Conservation (phyloP, 1,140 invertebrate genomes). For the Nomia melanderi region DNA sequence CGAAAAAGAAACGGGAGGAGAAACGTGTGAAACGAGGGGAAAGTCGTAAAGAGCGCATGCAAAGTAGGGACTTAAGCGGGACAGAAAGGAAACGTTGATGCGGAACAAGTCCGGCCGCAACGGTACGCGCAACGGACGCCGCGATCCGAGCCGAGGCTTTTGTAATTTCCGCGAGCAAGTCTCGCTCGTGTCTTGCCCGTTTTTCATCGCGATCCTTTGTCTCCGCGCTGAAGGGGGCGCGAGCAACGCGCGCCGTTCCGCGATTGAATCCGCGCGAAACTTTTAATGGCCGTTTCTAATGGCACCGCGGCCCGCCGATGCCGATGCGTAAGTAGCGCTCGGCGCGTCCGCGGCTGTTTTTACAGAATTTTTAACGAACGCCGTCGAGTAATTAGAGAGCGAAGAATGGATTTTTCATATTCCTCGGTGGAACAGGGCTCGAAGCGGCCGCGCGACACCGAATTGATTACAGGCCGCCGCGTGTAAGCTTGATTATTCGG, state of each 20-base stretch:
- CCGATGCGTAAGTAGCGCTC: too few relatives aligned
- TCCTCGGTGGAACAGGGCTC: background rate
- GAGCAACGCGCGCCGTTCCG: background rate
- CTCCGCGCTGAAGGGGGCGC: background rate
- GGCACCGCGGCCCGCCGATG: background rate
- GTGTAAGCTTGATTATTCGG: background rate
- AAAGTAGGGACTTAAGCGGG: too few relatives aligned
- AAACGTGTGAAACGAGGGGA: too few relatives aligned
- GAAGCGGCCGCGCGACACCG: background rate
- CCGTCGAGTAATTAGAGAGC: conserved; percentile 10
- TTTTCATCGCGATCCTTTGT: background rate
- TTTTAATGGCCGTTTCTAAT: conserved; percentile 3
- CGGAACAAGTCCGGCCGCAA: too few relatives aligned
- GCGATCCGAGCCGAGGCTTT: background rate
- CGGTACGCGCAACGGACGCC: too few relatives aligned
- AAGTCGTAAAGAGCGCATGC: too few relatives aligned
- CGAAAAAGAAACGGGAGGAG: too few relatives aligned
- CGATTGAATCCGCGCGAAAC: background rate
- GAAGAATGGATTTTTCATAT: background rate
- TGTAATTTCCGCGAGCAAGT: background rate
- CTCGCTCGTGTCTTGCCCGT: background rate
- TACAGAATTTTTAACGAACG: conserved; percentile 19
- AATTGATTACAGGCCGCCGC: background rate
- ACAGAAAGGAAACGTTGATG: too few relatives aligned
- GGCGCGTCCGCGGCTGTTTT: too few relatives aligned